Base-by-base conservation (phyloP, 1,140 invertebrate genomes). In the Drosophila murphyi region DNA sequence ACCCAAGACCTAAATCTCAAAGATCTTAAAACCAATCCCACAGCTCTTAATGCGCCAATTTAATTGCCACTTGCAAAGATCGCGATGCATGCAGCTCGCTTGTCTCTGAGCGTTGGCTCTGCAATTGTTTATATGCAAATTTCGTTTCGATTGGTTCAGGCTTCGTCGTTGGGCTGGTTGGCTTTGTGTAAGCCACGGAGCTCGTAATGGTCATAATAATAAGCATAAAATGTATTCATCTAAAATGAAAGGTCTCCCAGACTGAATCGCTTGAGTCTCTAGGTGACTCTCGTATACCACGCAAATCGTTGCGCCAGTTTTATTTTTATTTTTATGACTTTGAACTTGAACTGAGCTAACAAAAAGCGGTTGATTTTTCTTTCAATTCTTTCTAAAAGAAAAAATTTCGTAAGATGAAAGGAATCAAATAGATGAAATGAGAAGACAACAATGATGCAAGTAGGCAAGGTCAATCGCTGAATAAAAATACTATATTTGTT, bases 91-190 rank as follows among this genome's bases (percentile, higher is more conserved):
- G 56, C 37, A 57, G 43, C 43, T 60, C 39, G 57, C 54, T 54
- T 4, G 45, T 37, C 35, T 41, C 45, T 47, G 54, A 7, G 50
- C 41, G 62, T 45, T 72, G 67, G 32, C 35, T 48, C 69, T 78
- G 60, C 83, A 89, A 88, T 89, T 89, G 85, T 88, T 65, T 88
- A 60, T 74, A 88, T 88, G 83, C 73, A 80, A 88, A 88, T 88
- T 74, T 43, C 45, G 59, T 78, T 78, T 78, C 82, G 77, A 85
- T 83, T 72, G 73, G 74, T 68, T 70, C 51, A 50, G 43, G 50
- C 52, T 69, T 54, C 43, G 63, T 60, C 45, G 12, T 28, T 50
- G 39, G 39, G 12, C 20, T 65, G 59, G n/a, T 39, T 6, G 8
- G 31, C 52, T 72, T 72, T 72, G 57, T 72, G 56, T 37, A 50